Conservation (phyloP, 2,797 vertebrate genomes). For the Acipenser transmontanus region DNA sequence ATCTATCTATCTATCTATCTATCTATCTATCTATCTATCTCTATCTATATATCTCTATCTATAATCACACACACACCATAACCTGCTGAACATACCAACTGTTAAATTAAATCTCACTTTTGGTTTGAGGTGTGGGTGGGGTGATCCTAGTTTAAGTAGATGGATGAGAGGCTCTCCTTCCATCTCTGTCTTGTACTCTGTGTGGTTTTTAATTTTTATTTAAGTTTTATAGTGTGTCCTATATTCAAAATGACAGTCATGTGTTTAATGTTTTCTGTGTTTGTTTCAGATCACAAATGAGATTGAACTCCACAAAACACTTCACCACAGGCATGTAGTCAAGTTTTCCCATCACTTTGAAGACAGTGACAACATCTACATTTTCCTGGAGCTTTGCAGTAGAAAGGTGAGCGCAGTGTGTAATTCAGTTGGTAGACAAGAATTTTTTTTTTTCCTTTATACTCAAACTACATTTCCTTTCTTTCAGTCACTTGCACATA, state of each 20-base stretch:
- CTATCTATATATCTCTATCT: no score
- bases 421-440: no score
- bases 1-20: no score
- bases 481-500: conserved; percentile 90
- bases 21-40: no score
- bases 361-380: conserved; percentile 90
- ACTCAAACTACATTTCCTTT: no score
- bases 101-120: neutral
- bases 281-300: conserved; percentile 82
- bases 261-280: neutral
- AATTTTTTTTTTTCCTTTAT: no score
- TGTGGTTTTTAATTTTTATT: neutral
- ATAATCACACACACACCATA: no score
- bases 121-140: conserved; percentile 1
- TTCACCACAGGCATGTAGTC: conserved; percentile 92
- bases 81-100: no score
- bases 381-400: conserved; percentile 94
- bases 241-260: neutral
- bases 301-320: conserved; percentile 85
- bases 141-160: neutral
- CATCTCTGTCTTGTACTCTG: neutral
- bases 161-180: no score
- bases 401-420: conserved; percentile 71
- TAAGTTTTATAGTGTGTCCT: neutral
- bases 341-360: conserved; percentile 96